Conservation (phyloP, 2,888 invertebrate species). For the Hylaea fasciaria region DNA sequence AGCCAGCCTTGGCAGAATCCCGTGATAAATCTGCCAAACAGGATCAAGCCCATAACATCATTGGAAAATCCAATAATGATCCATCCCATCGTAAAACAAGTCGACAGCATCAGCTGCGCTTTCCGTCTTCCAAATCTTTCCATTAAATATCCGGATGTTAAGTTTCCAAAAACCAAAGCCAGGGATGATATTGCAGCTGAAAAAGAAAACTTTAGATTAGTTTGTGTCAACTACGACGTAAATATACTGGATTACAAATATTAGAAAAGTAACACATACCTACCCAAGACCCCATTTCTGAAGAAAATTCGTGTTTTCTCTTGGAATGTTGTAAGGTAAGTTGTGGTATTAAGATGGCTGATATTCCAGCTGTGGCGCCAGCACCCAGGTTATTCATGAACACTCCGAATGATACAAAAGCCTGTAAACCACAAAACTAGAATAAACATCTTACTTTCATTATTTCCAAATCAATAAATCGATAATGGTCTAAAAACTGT, state of each 20-base stretch:
- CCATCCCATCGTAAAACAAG: constrained; percentile 86
- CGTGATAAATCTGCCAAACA: constrained; percentile 84
- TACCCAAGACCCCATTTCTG: constrained; percentile 86
- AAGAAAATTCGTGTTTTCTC: constrained; percentile 69
- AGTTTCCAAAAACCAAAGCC: constrained; percentile 86
- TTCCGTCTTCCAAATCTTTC: constrained; percentile 85
- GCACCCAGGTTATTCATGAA: constrained; percentile 83
- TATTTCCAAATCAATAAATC: not conserved
- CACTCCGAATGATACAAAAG: constrained; percentile 81
- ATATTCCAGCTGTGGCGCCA: constrained; percentile 87
- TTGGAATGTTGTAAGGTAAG: constrained; percentile 69
- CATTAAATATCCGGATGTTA: constrained; percentile 85
- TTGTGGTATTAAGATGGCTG: constrained; percentile 87
- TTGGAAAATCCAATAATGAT: constrained; percentile 81
- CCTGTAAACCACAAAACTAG: constrained; percentile 58
- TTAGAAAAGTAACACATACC: constrained; percentile 70
- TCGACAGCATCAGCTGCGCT: constrained; percentile 80
- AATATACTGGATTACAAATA: constrained; percentile 3
- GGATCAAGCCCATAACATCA: constrained; percentile 70
- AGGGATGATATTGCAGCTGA: constrained; percentile 86
- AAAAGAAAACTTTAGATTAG: constrained; percentile 47
- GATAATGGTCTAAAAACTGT: no score
- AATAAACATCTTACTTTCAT: not conserved
- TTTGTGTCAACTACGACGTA: not conserved
- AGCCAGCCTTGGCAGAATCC: constrained; percentile 85